Conservation (phyloP, 2,888 invertebrate genomes). For the Temnothorax unifasciatus region DNA sequence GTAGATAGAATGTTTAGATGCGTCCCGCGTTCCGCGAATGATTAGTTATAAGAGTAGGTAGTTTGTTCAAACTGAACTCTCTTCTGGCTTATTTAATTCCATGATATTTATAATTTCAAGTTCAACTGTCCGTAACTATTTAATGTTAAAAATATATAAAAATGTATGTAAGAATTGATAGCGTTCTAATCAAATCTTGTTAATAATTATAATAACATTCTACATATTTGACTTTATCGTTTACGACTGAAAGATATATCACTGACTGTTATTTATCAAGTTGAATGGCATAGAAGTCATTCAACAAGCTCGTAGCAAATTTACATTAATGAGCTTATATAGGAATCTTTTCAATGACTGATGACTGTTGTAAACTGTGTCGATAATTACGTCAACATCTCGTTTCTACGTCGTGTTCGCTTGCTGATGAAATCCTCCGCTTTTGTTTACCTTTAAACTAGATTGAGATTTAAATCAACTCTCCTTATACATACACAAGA, state of each 20-base stretch:
- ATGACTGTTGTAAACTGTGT: not conserved
- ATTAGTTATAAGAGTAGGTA: not conserved
- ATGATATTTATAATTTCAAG: too few species aligned
- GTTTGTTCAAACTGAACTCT: not conserved
- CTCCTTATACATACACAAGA: not conserved
- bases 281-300: not conserved
- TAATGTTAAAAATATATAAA: not conserved
- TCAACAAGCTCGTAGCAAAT: not conserved
- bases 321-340: conserved; percentile 3
- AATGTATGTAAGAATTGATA: not conserved
- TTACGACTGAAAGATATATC: not conserved
- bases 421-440: not conserved
- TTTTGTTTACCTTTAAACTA: not conserved
- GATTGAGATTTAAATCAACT: not conserved
- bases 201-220: not conserved
- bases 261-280: not conserved
- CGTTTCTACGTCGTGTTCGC: not conserved
- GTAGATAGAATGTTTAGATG: not conserved
- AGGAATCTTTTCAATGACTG: conserved; percentile 21
- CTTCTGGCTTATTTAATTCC: not conserved
- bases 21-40: not conserved
- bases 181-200: not conserved
- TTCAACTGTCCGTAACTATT: too few species aligned
- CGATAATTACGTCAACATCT: conserved; percentile 30
- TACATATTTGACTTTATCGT: not conserved